Conservation (phyloP, 37 sponge, comb jelly and placozoan species). For the Beroe forskalii region DNA sequence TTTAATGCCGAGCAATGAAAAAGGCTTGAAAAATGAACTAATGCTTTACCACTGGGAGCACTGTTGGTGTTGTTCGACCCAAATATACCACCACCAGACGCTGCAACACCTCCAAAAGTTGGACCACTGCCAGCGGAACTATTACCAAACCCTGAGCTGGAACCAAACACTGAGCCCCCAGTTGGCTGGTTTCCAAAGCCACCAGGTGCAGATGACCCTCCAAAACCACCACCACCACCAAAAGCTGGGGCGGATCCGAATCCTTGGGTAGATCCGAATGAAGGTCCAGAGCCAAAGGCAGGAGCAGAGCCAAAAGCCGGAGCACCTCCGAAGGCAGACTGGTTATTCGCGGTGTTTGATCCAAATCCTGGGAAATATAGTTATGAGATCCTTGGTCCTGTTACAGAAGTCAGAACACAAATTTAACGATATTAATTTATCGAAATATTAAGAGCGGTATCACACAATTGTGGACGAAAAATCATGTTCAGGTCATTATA, state of each 20-base stretch:
- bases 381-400: background rate
- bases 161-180: conserved; percentile 18
- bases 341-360: background rate
- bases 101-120: conserved; percentile 32
- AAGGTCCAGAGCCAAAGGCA: conserved; percentile 28
- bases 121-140: background rate
- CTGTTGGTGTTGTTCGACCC: background rate
- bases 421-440: background rate
- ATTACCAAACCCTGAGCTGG: conserved; percentile 15
- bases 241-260: conserved; percentile 48
- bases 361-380: conserved; percentile 24
- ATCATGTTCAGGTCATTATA: too few relatives aligned
- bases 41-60: conserved; percentile 10
- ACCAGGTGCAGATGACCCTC: background rate
- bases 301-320: conserved; percentile 47
- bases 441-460: background rate
- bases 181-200: conserved; percentile 1
- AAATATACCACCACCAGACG: conserved; percentile 36
- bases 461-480: too few relatives aligned
- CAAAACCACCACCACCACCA: conserved; percentile 28
- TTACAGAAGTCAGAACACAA: background rate
- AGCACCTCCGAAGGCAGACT: conserved; percentile 13
- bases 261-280: conserved; percentile 17
- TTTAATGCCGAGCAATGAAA: too few relatives aligned
- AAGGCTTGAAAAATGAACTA: too few relatives aligned